phyloP scores from a whole-genome alignment of 2,888 invertebrate species.

The Himalopsyche kuldschensis region DNA sequence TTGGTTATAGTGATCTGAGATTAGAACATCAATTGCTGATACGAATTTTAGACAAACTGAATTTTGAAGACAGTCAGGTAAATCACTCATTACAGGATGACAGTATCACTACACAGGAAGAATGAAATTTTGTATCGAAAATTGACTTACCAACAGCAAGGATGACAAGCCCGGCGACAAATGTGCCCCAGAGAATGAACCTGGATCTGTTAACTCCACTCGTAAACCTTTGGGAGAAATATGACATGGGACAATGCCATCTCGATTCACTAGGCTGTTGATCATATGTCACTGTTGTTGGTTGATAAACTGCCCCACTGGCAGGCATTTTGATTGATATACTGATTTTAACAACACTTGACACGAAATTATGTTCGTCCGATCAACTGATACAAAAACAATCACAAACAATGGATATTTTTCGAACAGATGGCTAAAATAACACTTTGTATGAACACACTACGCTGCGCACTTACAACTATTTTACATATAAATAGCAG shows the following conservation, averaged over 20 bases:
- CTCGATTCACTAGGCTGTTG: constrained; percentile 61
- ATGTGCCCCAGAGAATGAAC: constrained; percentile 29
- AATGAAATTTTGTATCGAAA: constrained; percentile 36
- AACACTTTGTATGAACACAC: background rate
- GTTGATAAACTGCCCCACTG: constrained; percentile 73
- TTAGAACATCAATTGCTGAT: too few species aligned
- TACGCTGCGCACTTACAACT: background rate
- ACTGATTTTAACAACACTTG: constrained; percentile 3
- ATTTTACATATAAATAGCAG: background rate
- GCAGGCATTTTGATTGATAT: constrained; percentile 61
- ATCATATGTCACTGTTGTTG: constrained; percentile 77
- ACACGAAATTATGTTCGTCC: background rate
- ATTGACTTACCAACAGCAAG: constrained; percentile 44
- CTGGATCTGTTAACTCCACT: constrained; percentile 24
- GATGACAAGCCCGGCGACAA: constrained; percentile 44
- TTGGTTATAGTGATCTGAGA: too few species aligned
- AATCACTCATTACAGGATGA: too few species aligned
- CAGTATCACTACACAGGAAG: too few species aligned
- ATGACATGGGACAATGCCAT: constrained; percentile 61
- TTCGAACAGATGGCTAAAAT: background rate
- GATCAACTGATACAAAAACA: background rate
- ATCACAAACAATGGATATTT: background rate
- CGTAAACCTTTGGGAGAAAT: constrained; percentile 49
- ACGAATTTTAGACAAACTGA: too few species aligned
- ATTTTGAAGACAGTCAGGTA: too few species aligned